phyloP scores from a whole-genome alignment of 2,113 vertebrate species.

The Chloropsis hardwickii region DNA sequence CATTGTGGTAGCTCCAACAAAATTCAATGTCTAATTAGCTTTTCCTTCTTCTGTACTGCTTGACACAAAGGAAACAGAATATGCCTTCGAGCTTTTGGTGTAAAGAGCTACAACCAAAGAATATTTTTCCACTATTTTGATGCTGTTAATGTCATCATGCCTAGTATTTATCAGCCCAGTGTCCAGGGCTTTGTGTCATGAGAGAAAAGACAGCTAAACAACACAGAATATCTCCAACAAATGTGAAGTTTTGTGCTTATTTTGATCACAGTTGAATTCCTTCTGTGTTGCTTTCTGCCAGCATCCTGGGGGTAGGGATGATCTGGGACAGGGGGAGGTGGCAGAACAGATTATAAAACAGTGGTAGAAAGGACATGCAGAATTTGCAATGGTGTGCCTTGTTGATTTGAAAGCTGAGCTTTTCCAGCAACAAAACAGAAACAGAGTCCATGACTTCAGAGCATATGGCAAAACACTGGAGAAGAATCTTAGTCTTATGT shows the following conservation, averaged over 20 bases:
- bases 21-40: not conserved
- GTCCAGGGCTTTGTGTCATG: not conserved
- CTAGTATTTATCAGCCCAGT: not conserved
- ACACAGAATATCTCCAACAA: not conserved
- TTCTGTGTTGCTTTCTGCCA: not conserved
- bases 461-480: not conserved
- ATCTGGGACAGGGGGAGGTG: not conserved
- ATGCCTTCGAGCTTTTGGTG: not conserved
- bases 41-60: not conserved
- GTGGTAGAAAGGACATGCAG: not conserved
- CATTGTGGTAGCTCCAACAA: not conserved
- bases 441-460: not conserved
- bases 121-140: not conserved
- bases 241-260: not conserved
- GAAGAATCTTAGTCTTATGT: not conserved
- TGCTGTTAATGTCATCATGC: not conserved
- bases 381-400: fast-evolving
- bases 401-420: not conserved
- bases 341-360: not conserved
- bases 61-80: not conserved
- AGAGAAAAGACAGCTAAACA: not conserved
- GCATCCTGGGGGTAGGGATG: not conserved
- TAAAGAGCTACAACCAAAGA: not conserved
- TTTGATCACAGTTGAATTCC: not conserved
- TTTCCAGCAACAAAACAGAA: not conserved